These are phyloP conservation scores for Heliothis peltigera DNA, from an alignment of 2,888 invertebrate genomes.

Conservation along the genomic window DNA sequence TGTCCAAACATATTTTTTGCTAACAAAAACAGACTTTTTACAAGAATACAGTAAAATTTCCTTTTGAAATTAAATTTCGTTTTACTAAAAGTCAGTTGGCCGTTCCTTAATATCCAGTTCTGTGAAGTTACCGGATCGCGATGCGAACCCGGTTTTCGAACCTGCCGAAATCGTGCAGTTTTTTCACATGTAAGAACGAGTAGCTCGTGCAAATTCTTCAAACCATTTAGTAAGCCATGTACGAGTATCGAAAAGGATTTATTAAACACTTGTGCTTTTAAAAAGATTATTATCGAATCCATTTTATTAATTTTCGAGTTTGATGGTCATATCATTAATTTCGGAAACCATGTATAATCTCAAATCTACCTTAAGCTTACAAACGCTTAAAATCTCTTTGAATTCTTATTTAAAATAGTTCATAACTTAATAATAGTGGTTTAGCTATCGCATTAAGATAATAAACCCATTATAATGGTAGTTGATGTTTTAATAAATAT, in stretches of 20 bases:
- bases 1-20: conserved; percentile 2
- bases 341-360: no score
- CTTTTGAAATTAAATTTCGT: not conserved
- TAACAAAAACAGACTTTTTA: not conserved
- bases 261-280: conserved; percentile 1
- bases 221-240: conserved; percentile 12
- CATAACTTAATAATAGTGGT: no score
- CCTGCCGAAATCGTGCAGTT: conserved; percentile 19
- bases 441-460: no score
- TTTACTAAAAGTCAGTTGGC: not conserved
- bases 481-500: no score
- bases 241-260: conserved; percentile 19
- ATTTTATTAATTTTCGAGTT: conserved; percentile 3
- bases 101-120: conserved; percentile 10
- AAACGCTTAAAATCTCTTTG: no score
- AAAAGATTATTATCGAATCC: not conserved
- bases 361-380: no score
- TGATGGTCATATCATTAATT: conserved; percentile 5
- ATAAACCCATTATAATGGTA: no score
- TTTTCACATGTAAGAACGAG: conserved; percentile 6
- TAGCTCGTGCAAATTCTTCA: not conserved
- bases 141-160: not conserved
- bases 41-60: no score
- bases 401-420: no score
- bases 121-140: not conserved